Evolutionary conservation across 2,888 invertebrate genomes (phyloP).

Genomic region (Hirudinaria manillensis): DNA sequence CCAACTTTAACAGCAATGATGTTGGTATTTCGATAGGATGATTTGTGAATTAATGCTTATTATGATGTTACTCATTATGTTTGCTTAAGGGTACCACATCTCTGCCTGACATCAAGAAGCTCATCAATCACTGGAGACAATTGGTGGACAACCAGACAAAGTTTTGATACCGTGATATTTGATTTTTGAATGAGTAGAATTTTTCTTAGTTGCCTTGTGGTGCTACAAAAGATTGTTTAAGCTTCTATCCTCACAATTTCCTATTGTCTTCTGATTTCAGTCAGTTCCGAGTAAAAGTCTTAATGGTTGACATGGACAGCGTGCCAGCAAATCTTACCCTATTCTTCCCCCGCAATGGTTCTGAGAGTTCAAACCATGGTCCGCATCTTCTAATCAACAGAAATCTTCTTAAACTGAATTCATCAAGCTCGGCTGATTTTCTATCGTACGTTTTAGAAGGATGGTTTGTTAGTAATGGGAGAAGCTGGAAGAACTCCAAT

Average conservation of each 20-base stretch:
- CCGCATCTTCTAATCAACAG: conserved; percentile 42
- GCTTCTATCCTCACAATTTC: not conserved
- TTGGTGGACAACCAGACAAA: conserved; percentile 58
- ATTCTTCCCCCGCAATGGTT: conserved; percentile 37
- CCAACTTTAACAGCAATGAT: not conserved
- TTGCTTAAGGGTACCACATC: not conserved
- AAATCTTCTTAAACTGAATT: conserved; percentile 39
- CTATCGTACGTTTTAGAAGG: conserved; percentile 41
- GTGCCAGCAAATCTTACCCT: conserved; percentile 31
- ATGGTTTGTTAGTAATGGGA: conserved; percentile 42
- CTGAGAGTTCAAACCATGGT: conserved; percentile 59
- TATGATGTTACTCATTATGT: not conserved
- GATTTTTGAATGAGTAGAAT: conserved; percentile 70
- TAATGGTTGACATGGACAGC: conserved; percentile 41
- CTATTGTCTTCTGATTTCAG: not conserved
- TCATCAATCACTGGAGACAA: conserved; percentile 64
- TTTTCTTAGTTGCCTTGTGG: not conserved
- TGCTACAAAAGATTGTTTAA: not conserved
- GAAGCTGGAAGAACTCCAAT: conserved; percentile 44
- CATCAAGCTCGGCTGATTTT: conserved; percentile 42
- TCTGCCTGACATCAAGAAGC: conserved; percentile 56
- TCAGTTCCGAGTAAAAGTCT: conserved; percentile 37
- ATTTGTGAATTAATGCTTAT: not conserved
- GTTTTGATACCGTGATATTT: conserved; percentile 54
- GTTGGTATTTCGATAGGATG: conserved; percentile 2